Evolutionary conservation across 2,797 vertebrate genomes (phyloP), one percentile per base, ranked within the genome.

Genomic region (Gobio occitaniae): DNA sequence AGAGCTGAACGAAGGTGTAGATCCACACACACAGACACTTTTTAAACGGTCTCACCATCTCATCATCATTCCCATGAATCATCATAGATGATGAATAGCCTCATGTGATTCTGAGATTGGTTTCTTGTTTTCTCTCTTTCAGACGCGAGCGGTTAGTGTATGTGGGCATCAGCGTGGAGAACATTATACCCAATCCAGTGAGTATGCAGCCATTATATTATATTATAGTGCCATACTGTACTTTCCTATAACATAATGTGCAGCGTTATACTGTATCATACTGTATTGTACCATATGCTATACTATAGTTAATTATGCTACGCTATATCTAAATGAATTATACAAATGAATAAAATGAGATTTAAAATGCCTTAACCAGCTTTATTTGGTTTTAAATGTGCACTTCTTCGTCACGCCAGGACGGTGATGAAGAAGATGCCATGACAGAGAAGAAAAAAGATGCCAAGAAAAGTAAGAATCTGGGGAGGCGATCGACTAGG

Each of bases 141-240:
- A 96, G 95, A 92, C 92, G 98, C 93, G 98, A 99, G 89, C 95
- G 98, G 2, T 93, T 99, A 92, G 98, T 99, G 61, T 99, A 99
- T 1, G 98, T 99, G 78, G 98, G 98, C 61, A 99, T 99, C 94
- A 99, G 97, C 59, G 97, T 99, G 86, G 98, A 99, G 93, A 99
- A 99, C 95, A 99, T 99, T 92, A 99, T 99, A 90, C 97, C 97
- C 89, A 96, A 95, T 80, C 96, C 95, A 90, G 96, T 96, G 93
- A 94, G 95, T 90, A 61, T 59, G 65, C 63, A 76, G 21, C n/a
- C 21, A 50, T 50, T 61, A 16, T 56, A 36, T 44, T 66, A 41
- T 38, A n/a, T 54, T n/a, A 21, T 50, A 25, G 11, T 52, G 8
- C 25, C 13, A n/a, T 36, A 38, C 47, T 47, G 4, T 41, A 59